Base-by-base conservation (phyloP, 1,140 invertebrate genomes). In the Acromyrmex heyeri region DNA sequence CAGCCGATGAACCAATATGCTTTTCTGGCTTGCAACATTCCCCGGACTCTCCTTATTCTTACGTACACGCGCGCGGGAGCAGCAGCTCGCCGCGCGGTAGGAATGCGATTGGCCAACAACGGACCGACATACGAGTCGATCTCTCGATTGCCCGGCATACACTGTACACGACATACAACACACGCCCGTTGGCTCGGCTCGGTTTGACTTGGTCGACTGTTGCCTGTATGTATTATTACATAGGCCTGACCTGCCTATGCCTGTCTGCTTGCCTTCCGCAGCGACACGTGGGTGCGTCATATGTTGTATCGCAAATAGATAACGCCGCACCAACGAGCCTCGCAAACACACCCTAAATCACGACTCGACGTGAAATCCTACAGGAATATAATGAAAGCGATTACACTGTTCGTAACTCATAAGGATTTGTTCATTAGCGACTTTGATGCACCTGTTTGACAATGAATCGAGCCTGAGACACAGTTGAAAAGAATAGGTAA, bases 1-100 rank as follows among this genome's bases (percentile, higher is more conserved):
- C 85, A 93, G 93, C 93, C 94, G 94, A 95, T 94, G 93, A 95
- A 95, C 93, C 93, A 94, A 95, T 94, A 94, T 93, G 92, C 93
- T 93, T 94, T 92, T 94, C 92, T 93, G 91, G 86, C 94, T 95
- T 93, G 89, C 94, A 91, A 94, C 93, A 93, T 92, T 90, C 92
- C 86, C 86, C 72, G 57, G 59, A 50, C 88, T 86, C 86, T 83
- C 85, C 79, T 89, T 90, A 85, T 88, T 89, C 87, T 67, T 77
- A 77, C 86, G 73, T 75, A 59, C 55, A 73, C 85, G 69, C 53
- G 57, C 61, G 76, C 86, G 85, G 83, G 87, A 91, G 85, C 87
- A 91, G 85, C 87, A 82, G 86, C 79, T 89, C 87, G 87, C 88
- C 86, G 90, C 90, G 91, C 88, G 86, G 87, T 90, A 93, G 93